Evolutionary conservation across 2,797 vertebrate genomes (phyloP), one percentile per base, ranked within the genome.

Genomic region (Heterohyrax brucei): DNA sequence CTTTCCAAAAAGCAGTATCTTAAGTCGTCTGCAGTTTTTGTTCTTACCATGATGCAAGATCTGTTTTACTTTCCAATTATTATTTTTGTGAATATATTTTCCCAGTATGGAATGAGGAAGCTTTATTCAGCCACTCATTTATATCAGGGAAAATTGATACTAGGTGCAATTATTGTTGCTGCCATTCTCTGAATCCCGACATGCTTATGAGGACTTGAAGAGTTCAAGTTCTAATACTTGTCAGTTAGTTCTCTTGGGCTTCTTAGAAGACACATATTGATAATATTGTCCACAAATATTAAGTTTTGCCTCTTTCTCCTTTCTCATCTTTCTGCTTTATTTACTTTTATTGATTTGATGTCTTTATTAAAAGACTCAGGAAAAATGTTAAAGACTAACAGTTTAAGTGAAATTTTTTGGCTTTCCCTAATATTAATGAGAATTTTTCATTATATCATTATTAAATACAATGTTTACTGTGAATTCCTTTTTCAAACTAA

Each of bases 261-360:
- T 30, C 14, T 50, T 78, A 59, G 66, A 66, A 73, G n/a, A 88
- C 83, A 5, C 19, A 14, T 59, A 84, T 2, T 80, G 92, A 84
- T 61, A 84, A 62, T 70, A 85, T 68, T 33, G 44, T 53, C 46
- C 21, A 14, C 19, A 95, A 64, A 59, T 77, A 81, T 21, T 86
- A 81, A 93, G 12, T 73, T 61, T 75, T 87, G 48, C 19, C 13
- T 14, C 26, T 22, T 82, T 16, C 44, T 48, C 22, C 21, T 75
- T 90, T 92, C 28, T 96, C 14, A 70, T 59, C 12, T 81, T 81
- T 91, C 72, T 80, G 3, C 22, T 22, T 84, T 14, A 68, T 78
- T 59, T 87, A 44, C 30, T 50, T 82, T 77, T 89, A 22, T 24
- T 92, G 50, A 75, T 30, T 73, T 90, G 7, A 73, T 64, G 0